These are phyloP conservation scores for Eospalax fontanierii DNA, from an alignment of 2,797 vertebrate genomes.

Conservation along the genomic window DNA sequence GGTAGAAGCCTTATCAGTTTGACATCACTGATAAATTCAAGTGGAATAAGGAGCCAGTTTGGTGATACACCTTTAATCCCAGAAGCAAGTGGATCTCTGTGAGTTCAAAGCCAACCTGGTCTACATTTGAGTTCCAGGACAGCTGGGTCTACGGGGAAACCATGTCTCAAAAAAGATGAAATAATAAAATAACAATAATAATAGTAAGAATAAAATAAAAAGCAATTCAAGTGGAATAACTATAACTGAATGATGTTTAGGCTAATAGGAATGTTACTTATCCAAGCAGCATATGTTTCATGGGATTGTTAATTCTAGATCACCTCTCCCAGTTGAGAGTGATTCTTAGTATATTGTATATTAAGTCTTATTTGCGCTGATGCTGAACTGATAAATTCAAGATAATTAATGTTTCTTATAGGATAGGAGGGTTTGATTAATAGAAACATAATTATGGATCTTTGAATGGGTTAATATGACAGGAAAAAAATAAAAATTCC, in stretches of 20 bases:
- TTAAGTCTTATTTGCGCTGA: not conserved
- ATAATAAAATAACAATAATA: no score
- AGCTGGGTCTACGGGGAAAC: no score
- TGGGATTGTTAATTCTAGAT: not conserved
- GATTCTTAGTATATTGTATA: not conserved
- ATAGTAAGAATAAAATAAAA: no score
- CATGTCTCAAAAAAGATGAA: no score
- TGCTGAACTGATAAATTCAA: not conserved
- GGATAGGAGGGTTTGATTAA: not conserved
- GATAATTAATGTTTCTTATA: not conserved
- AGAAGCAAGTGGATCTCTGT: no score
- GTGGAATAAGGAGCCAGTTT: no score
- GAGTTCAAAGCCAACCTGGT: no score
- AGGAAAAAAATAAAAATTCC: not conserved
- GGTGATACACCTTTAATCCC: no score
- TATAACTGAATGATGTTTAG: no score
- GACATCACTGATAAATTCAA: not conserved
- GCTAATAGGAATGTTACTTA: no score
- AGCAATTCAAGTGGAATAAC: no score
- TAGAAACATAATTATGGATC: constrained; percentile 24
- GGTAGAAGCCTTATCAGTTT: not conserved
- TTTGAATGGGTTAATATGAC: not conserved
- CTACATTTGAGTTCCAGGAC: no score
- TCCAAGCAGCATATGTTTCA: not conserved
- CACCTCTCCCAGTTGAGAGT: not conserved